Conservation (phyloP, 2,888 invertebrate species). For the Girardia tigrina region DNA sequence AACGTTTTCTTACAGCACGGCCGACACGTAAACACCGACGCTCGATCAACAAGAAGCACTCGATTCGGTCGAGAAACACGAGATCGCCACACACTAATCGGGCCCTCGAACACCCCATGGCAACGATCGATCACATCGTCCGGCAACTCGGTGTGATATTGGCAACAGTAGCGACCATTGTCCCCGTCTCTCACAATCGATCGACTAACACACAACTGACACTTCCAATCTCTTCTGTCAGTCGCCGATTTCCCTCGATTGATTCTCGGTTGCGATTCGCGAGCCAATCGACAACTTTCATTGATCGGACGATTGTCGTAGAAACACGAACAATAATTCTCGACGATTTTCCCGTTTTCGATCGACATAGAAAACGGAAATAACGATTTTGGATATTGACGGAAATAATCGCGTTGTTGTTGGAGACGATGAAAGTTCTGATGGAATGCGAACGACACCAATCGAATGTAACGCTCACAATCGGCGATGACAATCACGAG, state of each 20-base stretch:
- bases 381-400: not conserved
- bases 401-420: no score
- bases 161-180: no score
- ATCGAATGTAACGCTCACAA: not conserved
- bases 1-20: no score
- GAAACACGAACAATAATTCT: not conserved
- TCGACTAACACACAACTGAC: not conserved
- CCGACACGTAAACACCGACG: no score
- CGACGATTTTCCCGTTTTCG: not conserved
- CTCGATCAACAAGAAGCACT: no score
- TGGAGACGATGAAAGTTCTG: not conserved
- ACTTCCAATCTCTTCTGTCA: not conserved
- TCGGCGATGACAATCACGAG: not conserved
- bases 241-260: no score
- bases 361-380: not conserved
- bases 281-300: not conserved
- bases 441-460: not conserved
- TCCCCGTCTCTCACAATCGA: no score
- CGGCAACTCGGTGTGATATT: no score
- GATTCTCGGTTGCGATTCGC: not conserved
- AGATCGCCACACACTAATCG: no score
- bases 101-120: no score
- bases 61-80: no score
- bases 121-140: no score
- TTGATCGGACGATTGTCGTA: not conserved